Conservation (phyloP, 2,888 invertebrate genomes). For the Oxytorus armatus region DNA sequence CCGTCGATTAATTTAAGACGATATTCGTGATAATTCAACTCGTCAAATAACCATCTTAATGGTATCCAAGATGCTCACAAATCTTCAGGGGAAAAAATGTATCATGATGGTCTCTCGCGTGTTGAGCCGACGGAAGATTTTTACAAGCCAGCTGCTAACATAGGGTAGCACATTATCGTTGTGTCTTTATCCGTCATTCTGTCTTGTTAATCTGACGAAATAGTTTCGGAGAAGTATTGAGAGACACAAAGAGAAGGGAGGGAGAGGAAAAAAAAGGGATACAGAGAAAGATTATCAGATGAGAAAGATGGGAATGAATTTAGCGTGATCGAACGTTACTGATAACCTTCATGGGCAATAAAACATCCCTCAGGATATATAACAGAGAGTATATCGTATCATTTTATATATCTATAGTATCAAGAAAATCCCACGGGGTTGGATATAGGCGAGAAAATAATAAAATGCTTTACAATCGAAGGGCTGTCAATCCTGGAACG, state of each 20-base stretch:
- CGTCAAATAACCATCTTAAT: background rate
- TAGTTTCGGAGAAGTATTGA: background rate
- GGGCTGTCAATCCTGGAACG: slow-evolving; percentile 49
- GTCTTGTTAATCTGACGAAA: background rate
- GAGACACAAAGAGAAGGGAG: no score
- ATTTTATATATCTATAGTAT: no score
- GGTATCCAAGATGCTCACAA: no score
- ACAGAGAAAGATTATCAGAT: slow-evolving; percentile 3
- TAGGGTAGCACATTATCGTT: no score
- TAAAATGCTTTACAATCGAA: slow-evolving; percentile 55
- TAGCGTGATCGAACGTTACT: slow-evolving; percentile 35
- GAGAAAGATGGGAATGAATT: slow-evolving; percentile 25
- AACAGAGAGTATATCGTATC: background rate
- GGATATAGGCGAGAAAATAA: slow-evolving; percentile 41
- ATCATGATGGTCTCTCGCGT: background rate
- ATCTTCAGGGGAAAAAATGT: background rate
- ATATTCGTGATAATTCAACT: background rate
- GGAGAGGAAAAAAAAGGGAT: background rate
- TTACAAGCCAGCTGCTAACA: background rate
- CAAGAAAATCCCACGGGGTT: background rate
- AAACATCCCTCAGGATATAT: slow-evolving; percentile 38
- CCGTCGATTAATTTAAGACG: slow-evolving; percentile 3
- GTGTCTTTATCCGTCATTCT: background rate
- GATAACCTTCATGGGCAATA: slow-evolving; percentile 21
- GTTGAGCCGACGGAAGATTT: background rate